Base-by-base conservation (phyloP, 2,888 invertebrate species). In the Steinernema hermaphroditum region DNA sequence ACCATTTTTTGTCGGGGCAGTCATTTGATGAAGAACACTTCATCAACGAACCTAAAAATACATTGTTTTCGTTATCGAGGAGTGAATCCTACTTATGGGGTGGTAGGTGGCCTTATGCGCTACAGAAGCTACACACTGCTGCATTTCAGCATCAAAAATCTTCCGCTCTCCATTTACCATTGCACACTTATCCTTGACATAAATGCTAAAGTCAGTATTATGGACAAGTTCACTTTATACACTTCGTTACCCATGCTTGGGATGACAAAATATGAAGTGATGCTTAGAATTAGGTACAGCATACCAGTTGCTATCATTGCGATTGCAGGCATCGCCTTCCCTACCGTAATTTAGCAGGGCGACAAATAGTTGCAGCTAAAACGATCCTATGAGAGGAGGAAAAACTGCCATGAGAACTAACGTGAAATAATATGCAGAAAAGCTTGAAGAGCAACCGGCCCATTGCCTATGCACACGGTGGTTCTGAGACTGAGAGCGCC, bases 231-330 rank as follows among this genome's bases (percentile, higher is more conserved):
- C 14, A 24, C 8, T 6, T 8, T 24, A 54, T 2, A 54, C 2
- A 4, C 6, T 27, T 24, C 14, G 54, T 27, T 34, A 74, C 74
- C 75, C 76, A 29, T 73, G 73, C 37, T 75, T 73, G 6, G 71
- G 71, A 37, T 76, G 76, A 32, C 76, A 76, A 44, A 71, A 75
- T 32, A 75, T 54, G 69, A 76, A 76, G 27, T 76, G 73, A 50
- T 76, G 70, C 27, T 16, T 69, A 12, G 75, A 73, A 12, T 70
- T 70, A 4, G 75, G 73, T 19, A 75, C 75, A 0, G 76, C 69
- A 57, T 75, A 76, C 75, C 74, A 76, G 32, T 34, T 75, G 16
- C 29, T 50, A 44, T 75, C 75, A 41, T 27, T 43, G 14, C 75
- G 50, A 43, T 73, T 62, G 57, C 76, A 76, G 0, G 74, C 72